These are phyloP conservation scores for Augochlora pura DNA, from an alignment of 1,140 invertebrate genomes.

Conservation along the genomic window DNA sequence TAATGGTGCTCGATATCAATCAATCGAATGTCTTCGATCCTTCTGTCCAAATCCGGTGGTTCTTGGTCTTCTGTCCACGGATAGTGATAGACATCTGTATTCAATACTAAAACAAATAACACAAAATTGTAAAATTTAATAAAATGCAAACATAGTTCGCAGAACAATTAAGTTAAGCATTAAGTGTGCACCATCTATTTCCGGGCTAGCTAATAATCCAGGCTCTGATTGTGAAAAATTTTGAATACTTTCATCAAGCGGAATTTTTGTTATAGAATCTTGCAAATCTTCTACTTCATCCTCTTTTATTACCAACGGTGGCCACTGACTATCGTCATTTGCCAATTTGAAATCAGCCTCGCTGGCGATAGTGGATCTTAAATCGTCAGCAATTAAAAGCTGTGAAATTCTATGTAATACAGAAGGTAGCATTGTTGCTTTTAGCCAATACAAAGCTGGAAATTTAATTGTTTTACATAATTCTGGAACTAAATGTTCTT, in stretches of 20 bases:
- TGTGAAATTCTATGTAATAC: conserved; percentile 90
- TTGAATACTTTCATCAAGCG: conserved; percentile 46
- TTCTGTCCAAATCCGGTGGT: conserved; percentile 84
- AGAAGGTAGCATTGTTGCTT: conserved; percentile 92
- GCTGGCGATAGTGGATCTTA: conserved; percentile 83
- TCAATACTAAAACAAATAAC: conserved; percentile 50
- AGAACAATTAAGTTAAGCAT: background rate
- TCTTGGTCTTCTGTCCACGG: conserved; percentile 83
- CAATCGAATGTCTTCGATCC: conserved; percentile 81
- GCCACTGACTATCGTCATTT: conserved; percentile 61
- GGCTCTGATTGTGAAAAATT: conserved; percentile 12
- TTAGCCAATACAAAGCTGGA: conserved; percentile 93
- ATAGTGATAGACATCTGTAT: conserved; percentile 68
- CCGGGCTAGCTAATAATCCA: conserved; percentile 38
- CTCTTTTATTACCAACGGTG: conserved; percentile 52
- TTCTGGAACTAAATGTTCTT: conserved; percentile 94
- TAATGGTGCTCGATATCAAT: conserved; percentile 86
- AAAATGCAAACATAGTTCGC: background rate
- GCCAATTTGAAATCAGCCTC: conserved; percentile 75
- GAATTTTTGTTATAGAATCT: conserved; percentile 46
- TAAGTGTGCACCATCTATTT: conserved; percentile 62
- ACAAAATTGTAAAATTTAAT: conserved; percentile 23
- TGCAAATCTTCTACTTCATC: conserved; percentile 22
- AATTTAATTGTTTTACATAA: conserved; percentile 92
- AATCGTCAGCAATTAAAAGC: conserved; percentile 90